Conservation (phyloP, 2,113 vertebrate species). For the Coracopsis vasa region DNA sequence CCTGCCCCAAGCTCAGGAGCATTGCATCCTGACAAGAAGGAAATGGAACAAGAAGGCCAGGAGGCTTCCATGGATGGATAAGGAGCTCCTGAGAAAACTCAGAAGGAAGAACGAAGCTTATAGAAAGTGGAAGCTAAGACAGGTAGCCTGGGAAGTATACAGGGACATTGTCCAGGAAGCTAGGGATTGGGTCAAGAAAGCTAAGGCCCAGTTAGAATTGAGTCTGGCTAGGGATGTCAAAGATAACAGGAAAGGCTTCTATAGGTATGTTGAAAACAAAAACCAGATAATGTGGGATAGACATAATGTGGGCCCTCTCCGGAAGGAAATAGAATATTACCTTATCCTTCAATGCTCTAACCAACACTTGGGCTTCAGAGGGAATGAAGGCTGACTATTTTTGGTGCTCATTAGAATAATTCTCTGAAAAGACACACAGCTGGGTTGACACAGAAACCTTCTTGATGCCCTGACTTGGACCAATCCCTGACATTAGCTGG, state of each 20-base stretch:
- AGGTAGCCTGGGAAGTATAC: background rate
- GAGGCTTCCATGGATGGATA: background rate
- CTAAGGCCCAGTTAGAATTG: background rate
- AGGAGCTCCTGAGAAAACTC: background rate
- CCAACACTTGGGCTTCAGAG: background rate
- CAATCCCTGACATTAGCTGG: background rate
- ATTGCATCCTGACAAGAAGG: background rate
- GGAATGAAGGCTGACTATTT: background rate
- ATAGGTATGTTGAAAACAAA: background rate
- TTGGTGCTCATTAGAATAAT: background rate
- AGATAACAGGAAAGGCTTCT: background rate
- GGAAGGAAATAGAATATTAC: background rate
- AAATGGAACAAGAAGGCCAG: background rate
- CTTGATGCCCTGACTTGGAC: background rate
- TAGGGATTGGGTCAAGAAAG: background rate
- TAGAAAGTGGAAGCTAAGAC: background rate
- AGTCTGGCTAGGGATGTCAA: background rate
- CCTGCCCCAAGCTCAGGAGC: background rate
- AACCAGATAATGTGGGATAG: background rate
- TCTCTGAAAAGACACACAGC: background rate
- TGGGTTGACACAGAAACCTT: background rate
- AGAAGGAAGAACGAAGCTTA: background rate
- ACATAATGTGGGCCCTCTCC: background rate
- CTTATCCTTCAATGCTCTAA: background rate
- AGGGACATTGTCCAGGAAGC: background rate